Evolutionary conservation across 2,888 invertebrate genomes (phyloP).

Genomic region (Eristalis tenax): DNA sequence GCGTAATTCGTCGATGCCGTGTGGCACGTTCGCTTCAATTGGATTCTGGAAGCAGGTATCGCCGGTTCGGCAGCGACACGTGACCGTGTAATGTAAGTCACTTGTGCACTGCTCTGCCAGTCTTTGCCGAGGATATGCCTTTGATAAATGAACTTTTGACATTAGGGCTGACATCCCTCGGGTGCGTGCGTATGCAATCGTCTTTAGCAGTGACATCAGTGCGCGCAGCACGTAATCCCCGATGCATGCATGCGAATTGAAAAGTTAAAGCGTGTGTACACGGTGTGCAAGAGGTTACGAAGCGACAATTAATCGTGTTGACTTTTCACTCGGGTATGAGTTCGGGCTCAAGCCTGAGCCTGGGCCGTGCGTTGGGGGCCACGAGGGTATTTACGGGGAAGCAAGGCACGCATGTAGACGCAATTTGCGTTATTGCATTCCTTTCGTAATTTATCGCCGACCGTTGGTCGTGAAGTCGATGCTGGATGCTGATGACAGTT

Average conservation of each 20-base stretch:
- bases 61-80: conserved; percentile 41
- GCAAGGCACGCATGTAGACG: conserved; percentile 23
- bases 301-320: conserved; percentile 56
- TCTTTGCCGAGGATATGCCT: conserved; percentile 1
- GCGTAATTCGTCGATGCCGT: conserved; percentile 60
- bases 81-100: conserved; percentile 60
- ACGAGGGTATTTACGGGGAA: conserved; percentile 21
- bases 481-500: not conserved
- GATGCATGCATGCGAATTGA: conserved; percentile 43
- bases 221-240: conserved; percentile 34
- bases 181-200: conserved; percentile 13
- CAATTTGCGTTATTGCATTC: conserved; percentile 56
- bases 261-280: conserved; percentile 38
- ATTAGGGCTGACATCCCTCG: conserved; percentile 13
- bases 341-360: not conserved
- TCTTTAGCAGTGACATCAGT: conserved; percentile 12
- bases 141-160: conserved; percentile 67
- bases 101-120: conserved; percentile 30
- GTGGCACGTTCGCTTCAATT: conserved; percentile 45
- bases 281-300: not conserved
- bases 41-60: conserved; percentile 45
- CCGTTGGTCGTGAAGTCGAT: not conserved
- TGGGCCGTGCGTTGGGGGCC: not conserved
- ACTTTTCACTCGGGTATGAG: not conserved
- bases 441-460: conserved; percentile 47